Conservation (phyloP, 64 coral and sea anemone species). For the Stichodactyla helianthus region DNA sequence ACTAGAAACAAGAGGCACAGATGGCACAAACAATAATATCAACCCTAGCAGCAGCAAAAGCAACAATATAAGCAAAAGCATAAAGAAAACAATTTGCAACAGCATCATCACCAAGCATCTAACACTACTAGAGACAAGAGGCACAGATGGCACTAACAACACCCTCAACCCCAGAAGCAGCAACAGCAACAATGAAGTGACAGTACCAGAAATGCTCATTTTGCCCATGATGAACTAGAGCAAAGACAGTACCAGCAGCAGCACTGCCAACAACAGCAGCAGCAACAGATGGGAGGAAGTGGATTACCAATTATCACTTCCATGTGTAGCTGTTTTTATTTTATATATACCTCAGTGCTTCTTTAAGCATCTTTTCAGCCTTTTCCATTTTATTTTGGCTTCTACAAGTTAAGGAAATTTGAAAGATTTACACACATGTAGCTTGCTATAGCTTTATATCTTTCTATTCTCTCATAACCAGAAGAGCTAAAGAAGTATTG, state of each 20-base stretch:
- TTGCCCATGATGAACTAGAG: background rate
- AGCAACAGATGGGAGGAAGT: background rate
- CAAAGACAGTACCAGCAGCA: background rate
- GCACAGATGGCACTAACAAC: no score
- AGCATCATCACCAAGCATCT: no score
- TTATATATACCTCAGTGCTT: conserved; percentile 33
- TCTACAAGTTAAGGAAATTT: background rate
- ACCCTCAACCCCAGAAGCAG: no score
- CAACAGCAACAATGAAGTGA: background rate
- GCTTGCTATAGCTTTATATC: no score
- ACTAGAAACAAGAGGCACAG: no score
- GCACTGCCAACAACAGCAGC: background rate
- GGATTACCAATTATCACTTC: background rate
- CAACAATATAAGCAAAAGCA: background rate
- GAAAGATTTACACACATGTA: background rate
- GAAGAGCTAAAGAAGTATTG: no score
- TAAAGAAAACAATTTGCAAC: no score
- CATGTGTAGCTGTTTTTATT: no score
- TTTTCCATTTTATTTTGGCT: conserved; percentile 14
- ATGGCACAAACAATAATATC: no score
- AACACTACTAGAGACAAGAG: no score
- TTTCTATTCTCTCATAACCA: no score
- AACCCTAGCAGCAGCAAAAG: no score
- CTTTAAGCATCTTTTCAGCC: conserved; percentile 46
- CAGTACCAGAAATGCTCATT: background rate